These are phyloP conservation scores for Pristionchus entomophagus DNA, from an alignment of 2,888 invertebrate species.

Conservation along the genomic window DNA sequence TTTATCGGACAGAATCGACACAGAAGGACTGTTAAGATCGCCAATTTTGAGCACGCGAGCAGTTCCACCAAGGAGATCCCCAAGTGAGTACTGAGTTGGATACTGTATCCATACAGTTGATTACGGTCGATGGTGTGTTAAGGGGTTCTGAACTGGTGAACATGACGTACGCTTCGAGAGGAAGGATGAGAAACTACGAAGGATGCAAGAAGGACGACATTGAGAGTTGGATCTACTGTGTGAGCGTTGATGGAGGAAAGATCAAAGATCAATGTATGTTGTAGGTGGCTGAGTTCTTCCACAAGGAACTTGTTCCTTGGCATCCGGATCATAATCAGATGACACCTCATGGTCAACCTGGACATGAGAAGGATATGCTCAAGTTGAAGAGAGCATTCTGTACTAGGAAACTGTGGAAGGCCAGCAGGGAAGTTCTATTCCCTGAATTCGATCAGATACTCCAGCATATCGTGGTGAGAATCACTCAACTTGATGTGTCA, in stretches of 20 bases:
- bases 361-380: neutral
- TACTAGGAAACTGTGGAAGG: neutral
- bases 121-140: neutral
- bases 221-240: conserved; percentile 35
- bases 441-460: neutral
- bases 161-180: neutral
- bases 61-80: conserved; percentile 5
- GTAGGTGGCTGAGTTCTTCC: neutral
- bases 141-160: neutral
- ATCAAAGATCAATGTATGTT: neutral
- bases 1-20: neutral
- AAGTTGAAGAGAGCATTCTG: conserved; percentile 27
- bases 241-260: neutral
- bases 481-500: neutral
- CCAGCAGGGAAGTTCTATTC: neutral
- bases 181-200: neutral
- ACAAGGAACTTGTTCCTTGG: neutral
- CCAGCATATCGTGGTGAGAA: neutral
- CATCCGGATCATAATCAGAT: neutral
- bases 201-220: conserved; percentile 13
- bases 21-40: neutral
- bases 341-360: neutral
- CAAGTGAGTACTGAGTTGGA: neutral
- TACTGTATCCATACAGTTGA: too few relatives aligned
- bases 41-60: neutral